Conservation (phyloP, 2,797 vertebrate species). For the Crax fasciolata region DNA sequence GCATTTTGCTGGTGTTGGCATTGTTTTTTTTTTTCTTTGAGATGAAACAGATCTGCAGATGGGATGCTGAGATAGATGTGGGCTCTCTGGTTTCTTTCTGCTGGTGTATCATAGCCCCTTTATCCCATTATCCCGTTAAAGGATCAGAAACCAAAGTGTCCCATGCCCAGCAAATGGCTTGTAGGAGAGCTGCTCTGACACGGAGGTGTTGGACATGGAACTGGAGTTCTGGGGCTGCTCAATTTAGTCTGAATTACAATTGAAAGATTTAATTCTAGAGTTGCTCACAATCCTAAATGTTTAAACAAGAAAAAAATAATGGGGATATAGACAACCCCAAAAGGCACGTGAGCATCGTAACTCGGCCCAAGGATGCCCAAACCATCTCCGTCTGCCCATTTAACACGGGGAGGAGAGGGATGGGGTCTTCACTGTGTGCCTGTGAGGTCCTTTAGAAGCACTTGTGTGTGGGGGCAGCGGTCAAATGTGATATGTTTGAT, state of each 20-base stretch:
- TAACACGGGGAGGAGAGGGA: neutral
- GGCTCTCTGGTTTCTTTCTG: neutral
- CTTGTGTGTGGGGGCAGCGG: neutral
- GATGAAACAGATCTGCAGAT: neutral
- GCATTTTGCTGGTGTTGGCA: neutral
- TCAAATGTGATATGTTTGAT: neutral
- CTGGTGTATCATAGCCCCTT: neutral
- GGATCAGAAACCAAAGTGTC: fast-evolving
- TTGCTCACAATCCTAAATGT: neutral
- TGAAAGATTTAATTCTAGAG: neutral
- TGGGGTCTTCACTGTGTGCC: neutral
- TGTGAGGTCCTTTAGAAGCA: neutral
- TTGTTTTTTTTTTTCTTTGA: neutral
- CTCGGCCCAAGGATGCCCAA: fast-evolving
- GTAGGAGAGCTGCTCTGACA: fast-evolving
- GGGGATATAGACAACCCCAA: fast-evolving
- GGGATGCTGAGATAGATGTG: no score
- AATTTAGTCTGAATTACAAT: fast-evolving
- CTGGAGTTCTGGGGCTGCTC: neutral
- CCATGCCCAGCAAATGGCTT: fast-evolving
- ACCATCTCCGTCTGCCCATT: neutral
- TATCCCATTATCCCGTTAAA: neutral
- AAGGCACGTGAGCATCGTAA: neutral
- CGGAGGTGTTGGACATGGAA: fast-evolving
- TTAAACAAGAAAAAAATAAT: neutral